A percentile compares a stretch with the other conserved stretches of the same genome.
phyloP scores from a whole-genome alignment of 2,113 vertebrate genomes.

The Indicator indicator region DNA sequence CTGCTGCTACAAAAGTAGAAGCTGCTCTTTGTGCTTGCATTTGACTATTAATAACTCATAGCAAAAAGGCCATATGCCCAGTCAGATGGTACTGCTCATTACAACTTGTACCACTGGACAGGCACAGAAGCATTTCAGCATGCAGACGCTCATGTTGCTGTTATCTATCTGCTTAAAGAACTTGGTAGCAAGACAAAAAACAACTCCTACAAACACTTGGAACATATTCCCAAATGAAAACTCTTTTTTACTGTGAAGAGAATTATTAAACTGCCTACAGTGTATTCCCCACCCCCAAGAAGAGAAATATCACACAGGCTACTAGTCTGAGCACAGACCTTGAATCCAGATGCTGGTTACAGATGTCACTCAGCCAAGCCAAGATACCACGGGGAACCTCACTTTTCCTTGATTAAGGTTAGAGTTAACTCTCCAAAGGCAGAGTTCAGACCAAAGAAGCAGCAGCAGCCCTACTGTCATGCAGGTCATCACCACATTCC shows the following conservation, averaged over 20 bases:
- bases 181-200: background rate
- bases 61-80: background rate
- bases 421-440: background rate
- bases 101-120: background rate
- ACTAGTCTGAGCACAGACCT: background rate
- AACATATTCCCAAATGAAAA: background rate
- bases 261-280: background rate
- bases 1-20: background rate
- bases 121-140: background rate
- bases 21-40: background rate
- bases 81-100: background rate
- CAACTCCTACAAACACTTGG: background rate
- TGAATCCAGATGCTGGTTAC: background rate
- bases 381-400: background rate
- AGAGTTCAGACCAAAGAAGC: background rate
- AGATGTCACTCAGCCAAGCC: background rate
- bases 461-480: background rate
- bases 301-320: background rate
- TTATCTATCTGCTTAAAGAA: background rate
- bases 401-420: background rate
- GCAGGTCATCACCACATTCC: background rate
- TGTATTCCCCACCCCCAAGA: background rate
- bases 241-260: background rate
- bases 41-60: background rate
- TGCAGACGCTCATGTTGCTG: background rate